Evolutionary conservation across 2,888 invertebrate genomes (phyloP).

Genomic region (Drosophila sordidapex): DNA sequence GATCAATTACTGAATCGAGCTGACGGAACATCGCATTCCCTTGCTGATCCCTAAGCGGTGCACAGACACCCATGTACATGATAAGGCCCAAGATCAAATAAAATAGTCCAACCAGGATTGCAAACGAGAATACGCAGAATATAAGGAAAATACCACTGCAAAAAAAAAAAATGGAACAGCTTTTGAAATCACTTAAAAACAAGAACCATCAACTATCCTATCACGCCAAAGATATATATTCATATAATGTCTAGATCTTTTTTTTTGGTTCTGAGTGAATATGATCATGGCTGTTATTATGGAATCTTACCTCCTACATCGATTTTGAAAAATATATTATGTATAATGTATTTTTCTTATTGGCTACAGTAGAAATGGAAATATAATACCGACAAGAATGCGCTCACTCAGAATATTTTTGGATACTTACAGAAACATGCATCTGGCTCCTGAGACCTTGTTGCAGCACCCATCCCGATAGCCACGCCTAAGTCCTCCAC

Average conservation of each 20-base stretch:
- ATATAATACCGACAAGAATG: background rate
- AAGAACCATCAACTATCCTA: no score
- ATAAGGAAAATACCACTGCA: conserved; percentile 90
- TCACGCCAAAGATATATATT: background rate
- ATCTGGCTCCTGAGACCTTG: conserved; percentile 50
- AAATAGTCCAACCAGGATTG: conserved; percentile 88
- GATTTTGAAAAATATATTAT: background rate
- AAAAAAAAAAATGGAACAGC: conserved; percentile 51
- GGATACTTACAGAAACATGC: conserved; percentile 51
- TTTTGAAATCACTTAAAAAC: background rate
- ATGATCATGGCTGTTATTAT: background rate
- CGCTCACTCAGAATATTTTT: background rate
- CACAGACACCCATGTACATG: conserved; percentile 90
- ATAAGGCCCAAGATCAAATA: conserved; percentile 90
- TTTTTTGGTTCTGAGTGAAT: background rate
- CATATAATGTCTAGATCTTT: background rate
- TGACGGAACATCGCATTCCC: conserved; percentile 88
- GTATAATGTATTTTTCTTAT: background rate
- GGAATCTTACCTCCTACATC: background rate
- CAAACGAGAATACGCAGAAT: conserved; percentile 89
- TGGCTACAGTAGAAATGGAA: background rate
- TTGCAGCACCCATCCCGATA: conserved; percentile 56
- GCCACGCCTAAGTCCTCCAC: conserved; percentile 47
- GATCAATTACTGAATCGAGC: conserved; percentile 87
- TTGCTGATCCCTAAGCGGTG: conserved; percentile 89